Percentiles rank a stretch among this genome's conserved stretches.
Evolutionary conservation across 2,888 invertebrate genomes (phyloP).

Genomic region (Taphrorychus bicolor): DNA sequence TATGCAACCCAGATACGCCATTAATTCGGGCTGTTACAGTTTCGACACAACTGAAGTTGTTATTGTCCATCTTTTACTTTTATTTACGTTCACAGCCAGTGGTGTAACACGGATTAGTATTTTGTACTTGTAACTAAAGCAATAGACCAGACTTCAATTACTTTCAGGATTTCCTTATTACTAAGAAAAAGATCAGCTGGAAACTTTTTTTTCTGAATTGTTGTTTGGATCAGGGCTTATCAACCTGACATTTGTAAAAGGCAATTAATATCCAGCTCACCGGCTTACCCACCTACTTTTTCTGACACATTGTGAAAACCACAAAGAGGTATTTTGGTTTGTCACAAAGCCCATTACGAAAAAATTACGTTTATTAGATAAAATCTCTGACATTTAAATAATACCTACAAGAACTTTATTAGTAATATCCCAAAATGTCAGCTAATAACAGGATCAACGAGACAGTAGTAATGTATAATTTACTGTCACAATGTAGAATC

Average conservation of each 20-base stretch:
- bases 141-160: too few relatives aligned
- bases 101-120: not conserved
- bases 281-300: not conserved
- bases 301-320: not conserved
- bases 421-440: not conserved
- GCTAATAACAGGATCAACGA: not conserved
- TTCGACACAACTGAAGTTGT: slow-evolving; percentile 36
- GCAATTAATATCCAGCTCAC: not conserved
- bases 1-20: slow-evolving; percentile 32
- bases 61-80: slow-evolving; percentile 32
- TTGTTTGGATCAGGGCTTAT: not conserved
- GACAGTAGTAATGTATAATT: not conserved
- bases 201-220: too few relatives aligned
- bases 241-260: not conserved
- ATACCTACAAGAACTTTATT: not conserved
- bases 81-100: slow-evolving; percentile 11
- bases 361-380: not conserved
- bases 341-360: not conserved
- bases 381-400: not conserved
- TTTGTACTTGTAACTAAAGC: too few relatives aligned
- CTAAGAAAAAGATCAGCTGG: too few relatives aligned
- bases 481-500: not conserved
- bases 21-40: slow-evolving; percentile 35
- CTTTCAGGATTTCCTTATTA: too few relatives aligned
- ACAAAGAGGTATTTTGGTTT: not conserved